Evolutionary conservation across 2,113 vertebrate species (phyloP), one percentile per base, ranked within the genome.

Genomic region (Hemichromis elongatus): DNA sequence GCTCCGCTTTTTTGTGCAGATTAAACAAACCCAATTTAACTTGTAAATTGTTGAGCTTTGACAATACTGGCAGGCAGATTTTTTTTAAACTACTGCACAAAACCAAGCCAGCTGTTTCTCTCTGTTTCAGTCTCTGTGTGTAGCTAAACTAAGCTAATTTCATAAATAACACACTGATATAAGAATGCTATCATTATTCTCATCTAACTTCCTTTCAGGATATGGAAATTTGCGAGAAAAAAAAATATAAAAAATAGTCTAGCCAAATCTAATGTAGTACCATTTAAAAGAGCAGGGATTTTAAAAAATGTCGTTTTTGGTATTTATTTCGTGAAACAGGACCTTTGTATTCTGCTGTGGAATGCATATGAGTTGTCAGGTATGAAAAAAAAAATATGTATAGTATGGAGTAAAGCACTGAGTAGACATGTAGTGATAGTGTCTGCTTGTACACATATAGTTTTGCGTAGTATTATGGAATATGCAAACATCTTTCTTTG

Each of bases 241-340:
- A 50, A 75, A 30, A 50, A 73, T 30, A 30, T 19, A 19, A 28
- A 0, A 73, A 73, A 11, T 30, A 50, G 24, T 47, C 9, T 50
- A 0, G 37, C 26, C 10, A 56, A 55, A 82, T 75, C 24, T 42
- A 56, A 52, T 52, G 24, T 70, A 79, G 30, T 89, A 28, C 68
- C 84, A 42, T 82, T 80, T 73, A 56, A 82, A 24, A 42, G 50
- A 80, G 85, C 28, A 70, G 75, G 59, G 82, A 63, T 77, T 87
- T 53, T 5, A 75, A 61, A 40, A 77, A 78, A 37, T 83, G 18
- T 14, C 85, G 40, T 84, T 86, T 89, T 73, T 79, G 16, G 80
- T 93, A 94, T 92, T 93, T 94, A 94, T 94, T 93, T 90, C 90
- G 54, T 40, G 8, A 82, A 82, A 81, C 61, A 26, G 47, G 54